Evolutionary conservation across 2,888 invertebrate species (phyloP), one percentile per base, ranked within the genome.

Genomic region (Ormyrus nitidulus): DNA sequence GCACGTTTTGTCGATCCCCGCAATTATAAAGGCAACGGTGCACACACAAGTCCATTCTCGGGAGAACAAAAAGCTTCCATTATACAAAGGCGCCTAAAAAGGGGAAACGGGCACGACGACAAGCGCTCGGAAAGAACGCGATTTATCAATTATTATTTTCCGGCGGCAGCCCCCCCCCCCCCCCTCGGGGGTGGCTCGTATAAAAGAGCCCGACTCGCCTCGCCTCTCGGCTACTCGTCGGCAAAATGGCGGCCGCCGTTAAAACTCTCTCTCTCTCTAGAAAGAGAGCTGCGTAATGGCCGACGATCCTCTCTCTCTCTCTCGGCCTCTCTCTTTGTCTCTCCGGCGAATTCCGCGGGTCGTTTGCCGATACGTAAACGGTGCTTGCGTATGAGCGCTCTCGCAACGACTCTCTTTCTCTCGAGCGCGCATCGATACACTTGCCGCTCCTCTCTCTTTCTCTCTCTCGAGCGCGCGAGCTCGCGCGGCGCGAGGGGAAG

Each of bases 171-270:
- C 2, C 1, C 19, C 19, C 19, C 19, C 19, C 7, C 34, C 56
- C 34, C 13, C n/a, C 10, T n/a, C n/a, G 34, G 54, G 34, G 13
- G 49, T 51, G 19, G 13, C 19, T 62, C 10, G 44, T 6, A 46
- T 46, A 6, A 46, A 13, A 7, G 11, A n/a, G 0, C 5, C 19
- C 10, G 6, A n/a, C 8, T 62, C 13, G 11, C 5, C 46, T 44
- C n/a, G 7, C 48, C 6, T 13, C 13, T 65, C 65, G 49, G 65
- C n/a, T 8, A 19, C 11, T 64, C n/a, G 34, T 59, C 83, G 78
- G 84, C 83, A 83, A 84, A 84, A 83, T 81, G 79, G 79, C 80
- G 77, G 51, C 9, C 68, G 74, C 56, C 74, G 71, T 74, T 80
- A 74, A 73, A 73, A 77, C 49, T 62, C 77, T 56, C 74, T 5